Conservation (phyloP, 2,888 invertebrate genomes). For the Trypoxylon attenuatum region DNA sequence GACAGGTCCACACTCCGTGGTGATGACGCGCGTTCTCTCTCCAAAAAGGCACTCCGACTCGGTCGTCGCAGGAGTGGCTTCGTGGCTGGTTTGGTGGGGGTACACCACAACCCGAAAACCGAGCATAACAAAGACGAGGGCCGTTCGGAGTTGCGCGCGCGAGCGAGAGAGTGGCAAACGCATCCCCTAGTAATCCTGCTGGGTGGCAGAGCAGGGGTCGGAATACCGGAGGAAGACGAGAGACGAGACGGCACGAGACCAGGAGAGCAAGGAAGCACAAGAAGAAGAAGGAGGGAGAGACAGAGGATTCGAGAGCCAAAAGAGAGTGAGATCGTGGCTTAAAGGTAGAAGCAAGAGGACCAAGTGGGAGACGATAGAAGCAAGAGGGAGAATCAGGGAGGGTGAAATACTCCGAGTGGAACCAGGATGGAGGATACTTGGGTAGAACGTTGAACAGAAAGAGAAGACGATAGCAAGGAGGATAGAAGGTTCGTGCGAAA, state of each 20-base stretch:
- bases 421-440: not conserved
- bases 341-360: constrained; percentile 17
- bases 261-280: constrained; percentile 7
- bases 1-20: not conserved
- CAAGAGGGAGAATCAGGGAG: constrained; percentile 17
- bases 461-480: no score
- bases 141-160: not conserved
- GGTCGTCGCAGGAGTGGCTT: constrained; percentile 53
- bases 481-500: not conserved
- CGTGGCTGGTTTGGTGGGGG: constrained; percentile 27
- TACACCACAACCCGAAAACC: constrained; percentile 27
- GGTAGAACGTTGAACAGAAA: not conserved
- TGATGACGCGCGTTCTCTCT: no score
- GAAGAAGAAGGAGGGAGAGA: constrained; percentile 6
- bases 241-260: not conserved
- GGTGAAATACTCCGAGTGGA: not conserved
- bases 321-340: constrained; percentile 58
- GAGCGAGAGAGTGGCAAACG: constrained; percentile 3
- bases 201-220: constrained; percentile 21
- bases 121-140: no score
- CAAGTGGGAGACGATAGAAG: constrained; percentile 23
- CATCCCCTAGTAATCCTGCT: no score
- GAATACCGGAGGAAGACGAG: constrained; percentile 8
- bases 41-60: constrained; percentile 52
- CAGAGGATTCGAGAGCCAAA: constrained; percentile 5